These are phyloP conservation scores for Orycteropus afer DNA, from an alignment of 2,113 vertebrate species.

Conservation along the genomic window DNA sequence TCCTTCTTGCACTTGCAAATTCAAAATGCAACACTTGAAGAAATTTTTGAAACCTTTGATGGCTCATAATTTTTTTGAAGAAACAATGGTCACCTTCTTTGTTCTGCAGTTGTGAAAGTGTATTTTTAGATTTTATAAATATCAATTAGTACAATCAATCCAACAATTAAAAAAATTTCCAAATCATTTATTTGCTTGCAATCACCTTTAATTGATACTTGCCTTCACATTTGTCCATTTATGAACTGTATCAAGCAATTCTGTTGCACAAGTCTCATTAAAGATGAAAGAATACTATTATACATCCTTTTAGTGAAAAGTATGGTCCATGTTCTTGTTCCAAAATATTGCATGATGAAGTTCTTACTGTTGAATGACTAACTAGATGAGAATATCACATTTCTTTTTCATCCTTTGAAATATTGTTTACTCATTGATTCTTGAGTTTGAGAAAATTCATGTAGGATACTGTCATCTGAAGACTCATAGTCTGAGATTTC, in stretches of 20 bases:
- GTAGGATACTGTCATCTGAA: background rate
- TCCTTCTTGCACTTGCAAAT: background rate
- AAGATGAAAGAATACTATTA: background rate
- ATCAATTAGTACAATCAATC: background rate
- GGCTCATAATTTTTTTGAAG: conserved; percentile 10
- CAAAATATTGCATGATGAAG: background rate
- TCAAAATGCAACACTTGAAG: background rate
- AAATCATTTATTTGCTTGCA: background rate
- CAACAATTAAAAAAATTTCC: background rate
- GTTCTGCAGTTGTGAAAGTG: background rate
- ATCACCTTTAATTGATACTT: background rate
- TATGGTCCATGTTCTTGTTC: background rate
- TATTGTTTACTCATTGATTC: background rate
- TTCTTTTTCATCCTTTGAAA: background rate
- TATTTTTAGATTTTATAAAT: background rate
- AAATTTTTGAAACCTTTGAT: background rate
- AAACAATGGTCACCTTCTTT: background rate
- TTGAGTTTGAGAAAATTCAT: conserved; percentile 21
- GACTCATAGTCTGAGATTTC: conserved; percentile 35
- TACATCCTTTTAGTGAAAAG: background rate
- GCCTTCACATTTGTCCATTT: background rate
- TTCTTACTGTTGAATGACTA: background rate
- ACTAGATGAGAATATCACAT: background rate
- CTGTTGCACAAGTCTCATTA: background rate
- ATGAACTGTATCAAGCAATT: background rate